Evolutionary conservation across 2,888 invertebrate genomes (phyloP), one percentile per base, ranked within the genome.

Genomic region (Dermolepida albohirtum): DNA sequence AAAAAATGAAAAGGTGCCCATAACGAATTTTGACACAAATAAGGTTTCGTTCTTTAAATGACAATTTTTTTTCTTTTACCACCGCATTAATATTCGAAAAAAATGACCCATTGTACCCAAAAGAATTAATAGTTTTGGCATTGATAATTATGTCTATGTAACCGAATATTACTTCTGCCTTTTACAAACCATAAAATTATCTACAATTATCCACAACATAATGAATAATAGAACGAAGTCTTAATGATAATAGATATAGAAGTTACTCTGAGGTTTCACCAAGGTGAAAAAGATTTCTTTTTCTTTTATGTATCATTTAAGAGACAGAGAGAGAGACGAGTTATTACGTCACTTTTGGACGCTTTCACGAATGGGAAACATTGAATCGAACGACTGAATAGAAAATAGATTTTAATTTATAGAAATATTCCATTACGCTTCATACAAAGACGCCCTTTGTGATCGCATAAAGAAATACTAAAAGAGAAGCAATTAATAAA

Each of bases 161-260:
- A 17, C 17, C 14, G n/a, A 54, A 54, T 54, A 40, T 54, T 54
- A 54, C 34, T 34, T 34, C 34, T 34, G 11, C 11, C 40, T 39
- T 40, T 54, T 40, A 54, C 39, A 54, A 54, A 54, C 54, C 54
- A 40, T 40, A 54, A 54, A 54, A 40, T 54, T 54, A 54, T 54
- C 39, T 16, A 40, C 39, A 54, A 54, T 54, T 54, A 52, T 34
- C 34, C 6, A 2, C 34, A 6, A 8, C 6, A 34, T 52, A 34
- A 22, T 22, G 22, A 29, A 52, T 34, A 52, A 52, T 52, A 52
- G 51, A 27, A 14, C 51, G 14, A 34, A 14, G 44, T 12, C 34
- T 34, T 34, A 12, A n/a, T 27, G 5, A 34, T 29, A 34, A 52
- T 34, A 34, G 34, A 10, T 34, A 34, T 10, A 34, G 10, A 1